These are phyloP conservation scores for Enteromius thamalakanensis DNA, from an alignment of 2,797 vertebrate species.

Conservation along the genomic window DNA sequence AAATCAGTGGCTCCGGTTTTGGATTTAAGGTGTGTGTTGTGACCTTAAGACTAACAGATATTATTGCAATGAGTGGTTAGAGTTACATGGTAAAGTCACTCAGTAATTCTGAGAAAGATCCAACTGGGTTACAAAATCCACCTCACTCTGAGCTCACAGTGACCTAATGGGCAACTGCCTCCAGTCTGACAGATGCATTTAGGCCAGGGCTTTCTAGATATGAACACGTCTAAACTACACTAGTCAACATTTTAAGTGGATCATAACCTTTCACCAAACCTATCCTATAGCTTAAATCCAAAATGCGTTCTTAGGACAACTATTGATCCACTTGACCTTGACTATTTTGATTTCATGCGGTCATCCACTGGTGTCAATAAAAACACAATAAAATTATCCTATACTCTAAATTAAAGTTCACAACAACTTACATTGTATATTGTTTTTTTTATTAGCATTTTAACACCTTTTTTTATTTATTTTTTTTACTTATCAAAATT, in stretches of 20 bases:
- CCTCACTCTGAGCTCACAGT: constrained; percentile 34
- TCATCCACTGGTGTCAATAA: background rate
- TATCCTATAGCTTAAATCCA: background rate
- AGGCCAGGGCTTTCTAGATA: background rate
- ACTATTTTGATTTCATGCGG: background rate
- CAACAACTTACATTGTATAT: background rate
- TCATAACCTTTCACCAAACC: background rate
- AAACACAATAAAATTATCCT: background rate
- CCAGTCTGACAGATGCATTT: background rate
- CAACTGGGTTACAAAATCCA: constrained; percentile 47
- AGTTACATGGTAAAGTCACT: constrained; percentile 55
- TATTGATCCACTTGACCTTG: background rate
- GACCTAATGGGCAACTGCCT: background rate
- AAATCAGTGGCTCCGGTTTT: constrained; percentile 54
- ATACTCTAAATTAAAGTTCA: background rate
- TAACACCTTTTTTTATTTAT: background rate
- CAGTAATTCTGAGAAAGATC: constrained; percentile 42
- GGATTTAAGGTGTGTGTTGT: background rate
- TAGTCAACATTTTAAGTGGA: background rate
- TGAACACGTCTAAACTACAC: background rate
- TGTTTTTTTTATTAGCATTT: background rate
- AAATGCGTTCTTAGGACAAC: background rate
- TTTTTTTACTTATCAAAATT: background rate
- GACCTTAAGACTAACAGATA: constrained; percentile 54
- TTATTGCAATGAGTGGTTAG: constrained; percentile 55